phyloP scores from a whole-genome alignment of 1,140 invertebrate species.

The Drosophila orosa region DNA sequence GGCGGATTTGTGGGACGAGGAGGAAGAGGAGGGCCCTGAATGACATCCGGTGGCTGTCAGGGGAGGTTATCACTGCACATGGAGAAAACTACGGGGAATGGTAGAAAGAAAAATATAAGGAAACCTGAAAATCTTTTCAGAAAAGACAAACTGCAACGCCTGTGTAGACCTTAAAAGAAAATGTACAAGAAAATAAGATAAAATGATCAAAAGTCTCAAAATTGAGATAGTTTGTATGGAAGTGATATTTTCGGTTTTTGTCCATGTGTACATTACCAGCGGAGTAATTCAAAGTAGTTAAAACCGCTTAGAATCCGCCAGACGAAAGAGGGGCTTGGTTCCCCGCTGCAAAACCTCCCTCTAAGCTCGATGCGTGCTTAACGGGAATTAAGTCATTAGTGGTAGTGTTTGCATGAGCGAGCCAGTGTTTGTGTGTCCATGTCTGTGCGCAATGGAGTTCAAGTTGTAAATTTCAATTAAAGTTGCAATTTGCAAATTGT shows the following conservation, averaged over 20 bases:
- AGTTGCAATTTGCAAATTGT: conserved; percentile 78
- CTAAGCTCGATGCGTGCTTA: conserved; percentile 56
- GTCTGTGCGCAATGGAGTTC: conserved; percentile 23
- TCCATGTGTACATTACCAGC: background rate
- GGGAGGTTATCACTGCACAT: conserved; percentile 26
- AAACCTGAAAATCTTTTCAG: background rate
- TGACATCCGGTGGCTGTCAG: conserved; percentile 65
- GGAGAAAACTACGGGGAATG: conserved; percentile 3
- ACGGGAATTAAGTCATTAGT: conserved; percentile 78
- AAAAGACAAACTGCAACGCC: background rate
- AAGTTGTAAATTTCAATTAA: conserved; percentile 72
- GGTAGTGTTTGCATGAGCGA: conserved; percentile 1
- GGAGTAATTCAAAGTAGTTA: conserved; percentile 29
- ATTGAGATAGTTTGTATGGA: too few relatives aligned
- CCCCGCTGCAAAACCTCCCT: conserved; percentile 1
- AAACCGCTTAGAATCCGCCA: conserved; percentile 48
- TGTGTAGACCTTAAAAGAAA: too few relatives aligned
- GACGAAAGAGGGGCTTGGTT: conserved; percentile 19
- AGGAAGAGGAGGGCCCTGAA: conserved; percentile 23
- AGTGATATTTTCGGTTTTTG: background rate
- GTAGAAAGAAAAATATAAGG: background rate
- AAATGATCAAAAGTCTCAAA: too few relatives aligned
- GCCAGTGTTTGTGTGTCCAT: background rate
- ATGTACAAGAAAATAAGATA: too few relatives aligned
- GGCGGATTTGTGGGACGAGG: conserved; percentile 4